Percentiles rank a stretch among this genome's conserved stretches.
Evolutionary conservation across 2,113 vertebrate species (phyloP).

Genomic region (Geococcyx californianus): DNA sequence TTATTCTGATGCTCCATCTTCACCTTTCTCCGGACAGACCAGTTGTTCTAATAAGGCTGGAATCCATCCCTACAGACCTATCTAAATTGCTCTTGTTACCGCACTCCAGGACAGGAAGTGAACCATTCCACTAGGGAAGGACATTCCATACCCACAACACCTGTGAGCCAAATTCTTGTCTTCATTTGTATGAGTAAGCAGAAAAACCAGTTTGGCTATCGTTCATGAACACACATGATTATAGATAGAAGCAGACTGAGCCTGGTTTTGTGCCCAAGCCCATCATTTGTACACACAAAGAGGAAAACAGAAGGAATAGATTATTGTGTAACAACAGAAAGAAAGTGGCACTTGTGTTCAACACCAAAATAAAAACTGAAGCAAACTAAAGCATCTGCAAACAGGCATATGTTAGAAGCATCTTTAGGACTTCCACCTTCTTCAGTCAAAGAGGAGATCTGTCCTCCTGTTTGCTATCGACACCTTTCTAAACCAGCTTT

Average conservation of each 20-base stretch:
- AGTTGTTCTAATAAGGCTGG: not conserved
- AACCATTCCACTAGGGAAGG: not conserved
- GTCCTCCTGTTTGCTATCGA: not conserved
- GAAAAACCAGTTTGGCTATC: not conserved
- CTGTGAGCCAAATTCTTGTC: not conserved
- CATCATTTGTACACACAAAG: not conserved
- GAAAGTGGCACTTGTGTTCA: not conserved
- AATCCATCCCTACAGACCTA: not conserved
- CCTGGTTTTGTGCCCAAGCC: not conserved
- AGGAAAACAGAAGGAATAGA: not conserved
- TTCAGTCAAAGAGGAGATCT: not conserved
- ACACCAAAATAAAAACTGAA: not conserved
- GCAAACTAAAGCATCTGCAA: not conserved
- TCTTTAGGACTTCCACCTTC: not conserved
- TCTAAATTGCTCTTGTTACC: not conserved
- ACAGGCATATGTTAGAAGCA: not conserved
- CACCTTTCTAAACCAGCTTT: slow-evolving; percentile 15
- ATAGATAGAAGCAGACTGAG: not conserved
- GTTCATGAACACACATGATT: not conserved
- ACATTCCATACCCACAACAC: not conserved
- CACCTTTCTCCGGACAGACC: not conserved
- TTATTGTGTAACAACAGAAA: not conserved
- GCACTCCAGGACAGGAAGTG: not conserved
- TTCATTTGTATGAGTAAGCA: not conserved
- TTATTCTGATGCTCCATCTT: not conserved